Base-by-base conservation (phyloP, 2,888 invertebrate species). In the Campaea margaritaria region DNA sequence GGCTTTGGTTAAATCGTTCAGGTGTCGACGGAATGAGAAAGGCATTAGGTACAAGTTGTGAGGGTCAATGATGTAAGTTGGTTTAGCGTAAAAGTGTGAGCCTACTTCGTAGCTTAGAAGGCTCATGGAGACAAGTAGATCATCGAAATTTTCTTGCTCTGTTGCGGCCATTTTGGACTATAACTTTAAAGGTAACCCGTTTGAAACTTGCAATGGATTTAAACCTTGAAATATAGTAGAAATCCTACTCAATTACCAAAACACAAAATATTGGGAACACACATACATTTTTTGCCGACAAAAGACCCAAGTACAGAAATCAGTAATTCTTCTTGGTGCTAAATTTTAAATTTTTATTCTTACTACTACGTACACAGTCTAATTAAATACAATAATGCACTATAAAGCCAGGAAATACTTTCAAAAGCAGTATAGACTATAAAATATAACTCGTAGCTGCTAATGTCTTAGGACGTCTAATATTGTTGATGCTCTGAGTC, bases 1-100 rank as follows among this genome's bases (percentile, higher is more conserved):
- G 7, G 55, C 14, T 11, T 47, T 50, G 28, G 34, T 50, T 8
- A 61, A 38, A 8, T 36, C 12, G 11, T 31, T 3, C 14, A 56
- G 36, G 8, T 55, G 42, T n/a, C 39, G 36, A 14, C 47, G 1
- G 31, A 14, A 48, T 2, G 38, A 5, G 1, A 16, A 39, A 1
- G 61, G 61, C 1, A 61, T 46, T 1, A 61, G 13, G 39, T 39
- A 61, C n/a, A 61, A 61, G 34, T 52, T 12, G 14, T 56, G 47
- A 4, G 56, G 52, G 4, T 61, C 48, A 11, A 51, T 12, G 5
- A 61, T 9, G 27, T 56, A 38, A 0, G 61, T 56, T 15, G 48
- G 43, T 34, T 43, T 56, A 1, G 55, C 61, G 11, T 48, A 52
- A 14, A 56, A 61, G 0, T 31, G 31, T 0, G 38, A 39, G 0